Percentiles rank a stretch among this genome's conserved stretches.
These are phyloP conservation scores for Rhyacophila brunnea DNA, from an alignment of 1,140 invertebrate species.

Conservation along the genomic window DNA sequence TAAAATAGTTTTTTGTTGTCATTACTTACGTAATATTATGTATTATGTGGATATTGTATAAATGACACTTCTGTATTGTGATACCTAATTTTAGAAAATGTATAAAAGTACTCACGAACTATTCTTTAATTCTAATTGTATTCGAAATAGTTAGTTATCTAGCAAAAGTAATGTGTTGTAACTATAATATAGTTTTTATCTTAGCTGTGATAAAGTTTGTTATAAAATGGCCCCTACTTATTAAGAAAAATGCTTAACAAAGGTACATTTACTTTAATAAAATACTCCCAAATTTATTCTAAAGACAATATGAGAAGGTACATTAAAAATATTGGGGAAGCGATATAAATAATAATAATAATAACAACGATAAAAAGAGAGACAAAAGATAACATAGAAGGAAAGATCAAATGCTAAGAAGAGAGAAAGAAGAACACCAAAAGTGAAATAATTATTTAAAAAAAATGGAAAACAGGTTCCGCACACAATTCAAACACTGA, in stretches of 20 bases:
- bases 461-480: conserved; percentile 3
- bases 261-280: conserved; percentile 10
- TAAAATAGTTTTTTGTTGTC: too few species aligned
- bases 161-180: too few species aligned
- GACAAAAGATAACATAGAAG: background rate
- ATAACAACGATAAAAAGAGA: background rate
- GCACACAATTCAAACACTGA: conserved; percentile 5
- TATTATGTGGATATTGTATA: too few species aligned
- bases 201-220: background rate
- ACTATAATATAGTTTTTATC: too few species aligned
- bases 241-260: conserved; percentile 17
- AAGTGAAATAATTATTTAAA: background rate
- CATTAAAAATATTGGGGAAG: background rate
- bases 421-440: background rate
- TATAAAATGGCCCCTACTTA: background rate
- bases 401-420: background rate
- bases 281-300: background rate
- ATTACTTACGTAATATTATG: too few species aligned
- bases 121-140: too few species aligned
- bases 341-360: conserved; percentile 3
- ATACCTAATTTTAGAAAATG: too few species aligned
- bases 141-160: too few species aligned
- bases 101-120: too few species aligned
- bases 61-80: too few species aligned
- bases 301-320: background rate